These are phyloP conservation scores for Cetonia aurata DNA, from an alignment of 2,888 invertebrate species.

Conservation along the genomic window DNA sequence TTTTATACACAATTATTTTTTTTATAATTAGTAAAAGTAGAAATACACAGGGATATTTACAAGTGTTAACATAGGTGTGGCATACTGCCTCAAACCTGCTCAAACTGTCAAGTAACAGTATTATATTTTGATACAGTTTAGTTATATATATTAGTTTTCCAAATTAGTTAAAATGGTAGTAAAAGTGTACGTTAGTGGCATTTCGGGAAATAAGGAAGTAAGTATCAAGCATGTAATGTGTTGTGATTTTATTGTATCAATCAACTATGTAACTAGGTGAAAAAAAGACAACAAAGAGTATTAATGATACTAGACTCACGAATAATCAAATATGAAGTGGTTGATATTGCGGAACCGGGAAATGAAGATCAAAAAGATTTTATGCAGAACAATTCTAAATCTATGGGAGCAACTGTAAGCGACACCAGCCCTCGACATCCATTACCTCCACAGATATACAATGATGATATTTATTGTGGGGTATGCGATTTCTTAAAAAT, in stretches of 20 bases:
- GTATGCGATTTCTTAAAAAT: constrained; percentile 59
- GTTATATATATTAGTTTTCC: constrained; percentile 41
- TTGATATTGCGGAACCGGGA: constrained; percentile 96
- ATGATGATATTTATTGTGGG: constrained; percentile 92
- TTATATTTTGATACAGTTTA: constrained; percentile 48
- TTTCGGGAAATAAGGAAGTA: constrained; percentile 95
- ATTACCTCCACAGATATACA: constrained; percentile 94
- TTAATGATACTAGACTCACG: constrained; percentile 94
- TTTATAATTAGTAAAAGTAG: no score
- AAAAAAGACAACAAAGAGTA: constrained; percentile 95
- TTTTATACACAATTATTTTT: no score
- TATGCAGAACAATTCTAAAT: constrained; percentile 90
- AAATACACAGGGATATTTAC: constrained; percentile 28
- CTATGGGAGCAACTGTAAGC: constrained; percentile 79
- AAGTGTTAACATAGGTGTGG: constrained; percentile 49
- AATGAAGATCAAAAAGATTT: constrained; percentile 89
- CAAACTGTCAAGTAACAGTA: constrained; percentile 55
- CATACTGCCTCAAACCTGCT: constrained; percentile 51
- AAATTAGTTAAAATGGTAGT: constrained; percentile 78
- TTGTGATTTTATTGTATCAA: no score
- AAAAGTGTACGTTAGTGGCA: constrained; percentile 92
- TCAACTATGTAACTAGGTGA: constrained; percentile 75
- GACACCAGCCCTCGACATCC: constrained; percentile 83
- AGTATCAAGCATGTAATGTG: constrained; percentile 58
- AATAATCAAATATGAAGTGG: constrained; percentile 87